Percentiles rank a stretch among this genome's conserved stretches.
phyloP scores from a whole-genome alignment of 2,888 invertebrate species.

The Mesochorus sp. region DNA sequence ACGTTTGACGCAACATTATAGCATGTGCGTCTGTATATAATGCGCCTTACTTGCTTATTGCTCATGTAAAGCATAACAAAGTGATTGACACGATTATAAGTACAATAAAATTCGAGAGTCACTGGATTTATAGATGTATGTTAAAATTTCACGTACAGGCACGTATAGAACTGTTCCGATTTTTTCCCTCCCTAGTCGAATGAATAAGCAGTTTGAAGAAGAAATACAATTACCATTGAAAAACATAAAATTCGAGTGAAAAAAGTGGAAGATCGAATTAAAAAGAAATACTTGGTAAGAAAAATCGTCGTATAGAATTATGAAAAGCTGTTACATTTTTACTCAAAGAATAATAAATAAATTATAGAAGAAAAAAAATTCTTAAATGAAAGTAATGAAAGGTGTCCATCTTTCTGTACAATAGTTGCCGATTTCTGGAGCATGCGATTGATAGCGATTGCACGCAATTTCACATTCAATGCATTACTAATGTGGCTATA shows the following conservation, averaged over 20 bases:
- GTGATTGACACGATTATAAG: constrained; percentile 49
- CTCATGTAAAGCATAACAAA: constrained; percentile 28
- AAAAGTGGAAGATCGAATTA: not conserved
- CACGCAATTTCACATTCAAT: constrained; percentile 70
- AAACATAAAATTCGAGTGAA: not conserved
- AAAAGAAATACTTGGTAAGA: too few species aligned
- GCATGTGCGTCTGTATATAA: not conserved
- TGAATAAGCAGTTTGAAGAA: too few species aligned
- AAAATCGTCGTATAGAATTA: too few species aligned
- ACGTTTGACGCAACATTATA: constrained; percentile 74
- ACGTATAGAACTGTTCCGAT: not conserved
- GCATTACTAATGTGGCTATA: constrained; percentile 73
- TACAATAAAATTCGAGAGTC: constrained; percentile 38
- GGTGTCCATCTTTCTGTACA: not conserved
- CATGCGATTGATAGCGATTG: constrained; percentile 16
- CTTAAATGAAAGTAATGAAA: too few species aligned
- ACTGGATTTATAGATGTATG: not conserved
- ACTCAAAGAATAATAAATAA: too few species aligned
- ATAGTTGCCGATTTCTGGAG: constrained; percentile 18
- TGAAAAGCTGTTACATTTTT: too few species aligned
- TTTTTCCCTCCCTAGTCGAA: too few species aligned
- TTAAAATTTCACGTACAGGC: not conserved
- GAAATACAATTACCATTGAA: too few species aligned
- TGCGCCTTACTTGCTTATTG: constrained; percentile 1
- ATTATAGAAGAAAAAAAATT: too few species aligned